Conservation (phyloP, 1,140 invertebrate species). For the Formica selysi region DNA sequence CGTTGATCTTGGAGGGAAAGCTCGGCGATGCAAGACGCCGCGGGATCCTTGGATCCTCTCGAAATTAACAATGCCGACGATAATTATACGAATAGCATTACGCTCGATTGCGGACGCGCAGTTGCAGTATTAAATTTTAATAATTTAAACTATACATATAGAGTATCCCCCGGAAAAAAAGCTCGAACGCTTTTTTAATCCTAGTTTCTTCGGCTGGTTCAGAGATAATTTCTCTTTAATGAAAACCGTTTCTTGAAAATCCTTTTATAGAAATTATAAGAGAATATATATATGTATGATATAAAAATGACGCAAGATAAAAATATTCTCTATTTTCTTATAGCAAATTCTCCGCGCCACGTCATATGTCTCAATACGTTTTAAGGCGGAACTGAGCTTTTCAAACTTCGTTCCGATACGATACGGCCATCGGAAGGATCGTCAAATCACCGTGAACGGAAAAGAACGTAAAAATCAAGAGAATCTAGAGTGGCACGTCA, state of each 20-base stretch:
- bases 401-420: slow-evolving; percentile 40
- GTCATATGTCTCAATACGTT: neutral
- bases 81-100: neutral
- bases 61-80: slow-evolving; percentile 44
- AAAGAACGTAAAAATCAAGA: slow-evolving; percentile 64
- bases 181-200: neutral
- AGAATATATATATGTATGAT: neutral
- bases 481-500: slow-evolving; percentile 61
- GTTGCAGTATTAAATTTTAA: neutral
- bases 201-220: neutral
- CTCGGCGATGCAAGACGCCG: slow-evolving; percentile 38
- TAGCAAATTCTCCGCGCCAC: neutral
- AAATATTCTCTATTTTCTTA: neutral
- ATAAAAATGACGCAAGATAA: neutral
- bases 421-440: slow-evolving; percentile 36
- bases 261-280: neutral
- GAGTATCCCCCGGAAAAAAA: neutral
- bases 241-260: neutral
- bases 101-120: neutral
- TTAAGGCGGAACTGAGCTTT: slow-evolving; percentile 48
- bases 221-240: neutral
- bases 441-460: slow-evolving; percentile 65
- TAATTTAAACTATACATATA: neutral
- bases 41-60: slow-evolving; percentile 4
- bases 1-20: slow-evolving; percentile 45